Conservation (phyloP, 35 echinoderm and acorn worm species). For the Eucidaris tribuloides region DNA sequence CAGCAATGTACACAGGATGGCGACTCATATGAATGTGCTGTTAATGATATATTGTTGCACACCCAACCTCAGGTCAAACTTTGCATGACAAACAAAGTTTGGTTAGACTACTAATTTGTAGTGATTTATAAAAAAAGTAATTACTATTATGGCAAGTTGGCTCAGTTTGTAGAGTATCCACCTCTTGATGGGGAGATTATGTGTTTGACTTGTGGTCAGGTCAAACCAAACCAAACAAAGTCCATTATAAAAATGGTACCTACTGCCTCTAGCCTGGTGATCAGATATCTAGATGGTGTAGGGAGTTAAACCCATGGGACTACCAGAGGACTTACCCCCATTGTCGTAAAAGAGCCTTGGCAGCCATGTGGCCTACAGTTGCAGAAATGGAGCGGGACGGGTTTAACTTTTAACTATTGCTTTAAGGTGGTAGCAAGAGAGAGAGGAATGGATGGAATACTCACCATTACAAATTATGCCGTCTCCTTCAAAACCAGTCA, state of each 20-base stretch:
- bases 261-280: too few species aligned
- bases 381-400: not conserved
- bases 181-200: not conserved
- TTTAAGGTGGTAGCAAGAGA: not conserved
- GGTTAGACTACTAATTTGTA: too few species aligned
- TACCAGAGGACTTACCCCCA: too few species aligned
- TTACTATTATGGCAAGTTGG: not conserved
- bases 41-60: too few species aligned
- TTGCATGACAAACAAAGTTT: too few species aligned
- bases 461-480: conserved; percentile 30
- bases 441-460: not conserved
- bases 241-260: too few species aligned
- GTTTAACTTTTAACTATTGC: not conserved
- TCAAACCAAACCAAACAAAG: not conserved
- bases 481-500: conserved; percentile 62
- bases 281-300: too few species aligned
- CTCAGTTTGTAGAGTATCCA: too few species aligned
- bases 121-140: not conserved
- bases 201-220: not conserved
- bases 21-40: too few species aligned
- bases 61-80: too few species aligned
- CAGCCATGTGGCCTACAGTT: not conserved
- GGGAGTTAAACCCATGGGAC: too few species aligned
- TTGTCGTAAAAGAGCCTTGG: not conserved
- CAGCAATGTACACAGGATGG: too few species aligned